A percentile compares a stretch with the other conserved stretches of the same genome.
Evolutionary conservation across 2,113 vertebrate genomes (phyloP).

Genomic region (Pongo abelii): DNA sequence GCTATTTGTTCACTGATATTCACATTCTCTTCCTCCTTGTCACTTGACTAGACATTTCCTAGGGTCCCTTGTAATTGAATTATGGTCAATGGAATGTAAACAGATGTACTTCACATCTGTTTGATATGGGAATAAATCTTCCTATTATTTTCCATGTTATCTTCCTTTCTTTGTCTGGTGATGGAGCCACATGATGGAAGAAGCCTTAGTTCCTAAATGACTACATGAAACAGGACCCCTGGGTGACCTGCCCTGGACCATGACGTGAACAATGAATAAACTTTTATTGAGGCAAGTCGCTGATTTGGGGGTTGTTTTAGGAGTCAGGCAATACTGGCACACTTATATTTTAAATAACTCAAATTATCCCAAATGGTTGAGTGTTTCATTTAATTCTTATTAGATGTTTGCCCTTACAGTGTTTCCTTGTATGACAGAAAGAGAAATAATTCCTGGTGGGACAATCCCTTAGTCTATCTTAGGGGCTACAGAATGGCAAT

Average conservation of each 20-base stretch:
- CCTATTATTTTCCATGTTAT: neutral
- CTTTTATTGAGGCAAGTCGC: neutral
- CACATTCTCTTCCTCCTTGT: constrained; percentile 7
- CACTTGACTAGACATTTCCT: neutral
- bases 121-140: too few species aligned
- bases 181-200: neutral
- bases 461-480: neutral
- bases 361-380: neutral
- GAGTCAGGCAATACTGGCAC: neutral
- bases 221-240: neutral
- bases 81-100: neutral
- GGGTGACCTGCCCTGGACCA: neutral
- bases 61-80: neutral
- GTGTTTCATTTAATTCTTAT: neutral
- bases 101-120: neutral
- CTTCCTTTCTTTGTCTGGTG: constrained; percentile 7
- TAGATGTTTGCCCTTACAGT: neutral
- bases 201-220: neutral
- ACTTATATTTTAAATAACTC: neutral
- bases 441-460: neutral
- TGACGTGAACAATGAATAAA: neutral
- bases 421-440: neutral
- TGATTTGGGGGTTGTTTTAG: neutral
- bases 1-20: neutral
- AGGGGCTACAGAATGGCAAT: neutral